phyloP scores from a whole-genome alignment of 2,113 vertebrate genomes.

The Orcinus orca region DNA sequence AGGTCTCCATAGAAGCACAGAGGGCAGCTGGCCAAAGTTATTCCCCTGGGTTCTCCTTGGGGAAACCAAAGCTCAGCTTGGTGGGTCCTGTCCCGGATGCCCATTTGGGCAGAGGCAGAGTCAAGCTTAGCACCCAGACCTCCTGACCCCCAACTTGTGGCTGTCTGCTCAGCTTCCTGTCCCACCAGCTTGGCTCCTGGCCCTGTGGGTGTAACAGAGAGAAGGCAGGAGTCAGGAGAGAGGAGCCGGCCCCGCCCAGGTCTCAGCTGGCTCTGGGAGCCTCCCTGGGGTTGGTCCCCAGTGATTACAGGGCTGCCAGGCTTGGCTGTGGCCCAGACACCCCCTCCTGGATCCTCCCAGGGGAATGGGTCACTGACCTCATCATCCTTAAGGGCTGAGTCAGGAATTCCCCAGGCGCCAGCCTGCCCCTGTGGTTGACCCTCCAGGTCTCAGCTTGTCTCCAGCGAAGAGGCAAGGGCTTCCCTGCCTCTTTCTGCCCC shows the following conservation, averaged over 20 bases:
- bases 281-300: background rate
- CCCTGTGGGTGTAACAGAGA: background rate
- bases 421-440: background rate
- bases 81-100: background rate
- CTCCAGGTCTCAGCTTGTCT: background rate
- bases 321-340: background rate
- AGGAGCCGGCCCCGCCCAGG: background rate
- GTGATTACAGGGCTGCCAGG: background rate
- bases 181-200: background rate
- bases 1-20: background rate
- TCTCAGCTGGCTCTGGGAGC: background rate
- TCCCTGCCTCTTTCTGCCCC: background rate
- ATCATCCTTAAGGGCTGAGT: background rate
- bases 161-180: background rate
- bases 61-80: background rate
- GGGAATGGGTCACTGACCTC: background rate
- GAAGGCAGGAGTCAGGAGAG: background rate
- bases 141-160: background rate
- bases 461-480: background rate
- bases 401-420: background rate
- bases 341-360: background rate
- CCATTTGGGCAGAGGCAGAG: background rate
- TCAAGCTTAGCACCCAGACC: background rate
- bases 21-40: background rate
- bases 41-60: too few species aligned